Base-by-base conservation (phyloP, 2,113 vertebrate genomes). In the Gadus chalcogrammus region DNA sequence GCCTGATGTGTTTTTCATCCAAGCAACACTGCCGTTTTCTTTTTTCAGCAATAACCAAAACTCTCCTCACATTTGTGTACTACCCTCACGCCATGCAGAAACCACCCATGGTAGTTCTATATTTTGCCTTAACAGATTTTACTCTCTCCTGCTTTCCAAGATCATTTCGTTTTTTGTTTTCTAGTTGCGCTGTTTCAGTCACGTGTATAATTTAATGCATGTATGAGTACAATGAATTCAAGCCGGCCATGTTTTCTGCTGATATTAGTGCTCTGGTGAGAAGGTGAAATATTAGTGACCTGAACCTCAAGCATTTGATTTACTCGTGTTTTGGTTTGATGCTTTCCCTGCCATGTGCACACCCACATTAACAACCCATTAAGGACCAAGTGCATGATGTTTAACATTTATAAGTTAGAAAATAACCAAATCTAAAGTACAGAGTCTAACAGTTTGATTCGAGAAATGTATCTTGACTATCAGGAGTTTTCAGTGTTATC, bases 351-450 rank as follows among this genome's bases (percentile, higher is more conserved):
- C 61, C 0, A 0, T 68, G 67, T 31, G 82, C 64, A 74, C 65
- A 79, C 72, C 11, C 24, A 64, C n/a, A 71, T 18, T 70, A 53
- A 69, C 77, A 64, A 55, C 59, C 48, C 55, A 22, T 61, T 28
- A 67, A 75, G 88, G 88, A 91, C 89, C 90, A 89, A 91, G 83
- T 82, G 72, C 73, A 80, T 62, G n/a, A 77, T 52, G 69, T 42
- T 64, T 58, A 70, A 76, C 38, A 68, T 74, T 68, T 72, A 58
- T 58, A 48, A 13, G 42, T 48, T 48, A 13, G 42, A 48, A 48
- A 48, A 48, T 13, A 48, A 48, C 42, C 42, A 48, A 48, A 48
- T 82, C 68, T 69, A 48, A 48, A 52, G 76, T 69, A 82, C 84
- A 28, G 73, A 82, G 77, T 87, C 88, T 60, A 81, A 52, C 1